phyloP scores from a whole-genome alignment of 2,888 invertebrate species.

The Mythimna loreyi region DNA sequence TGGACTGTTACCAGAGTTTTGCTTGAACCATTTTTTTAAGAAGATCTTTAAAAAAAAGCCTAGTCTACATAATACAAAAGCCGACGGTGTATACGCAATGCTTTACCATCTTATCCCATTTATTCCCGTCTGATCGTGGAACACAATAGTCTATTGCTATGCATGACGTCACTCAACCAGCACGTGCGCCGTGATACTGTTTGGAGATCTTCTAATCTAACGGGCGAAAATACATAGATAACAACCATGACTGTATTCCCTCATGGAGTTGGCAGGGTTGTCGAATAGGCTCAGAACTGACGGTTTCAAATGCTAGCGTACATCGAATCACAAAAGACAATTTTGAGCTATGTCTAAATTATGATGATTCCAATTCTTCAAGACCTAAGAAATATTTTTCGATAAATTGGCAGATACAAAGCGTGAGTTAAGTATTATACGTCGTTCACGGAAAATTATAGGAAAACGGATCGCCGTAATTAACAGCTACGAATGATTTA shows the following conservation, averaged over 20 bases:
- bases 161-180: slow-evolving; percentile 51
- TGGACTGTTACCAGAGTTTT: no score
- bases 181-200: slow-evolving; percentile 43
- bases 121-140: slow-evolving; percentile 25
- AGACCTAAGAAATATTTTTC: slow-evolving; percentile 5
- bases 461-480: slow-evolving; percentile 46
- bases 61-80: not conserved
- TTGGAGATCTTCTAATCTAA: slow-evolving; percentile 48
- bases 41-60: no score
- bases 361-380: slow-evolving; percentile 4
- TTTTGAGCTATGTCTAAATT: slow-evolving; percentile 12
- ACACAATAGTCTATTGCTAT: slow-evolving; percentile 56
- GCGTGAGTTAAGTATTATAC: not conserved
- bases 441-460: slow-evolving; percentile 28
- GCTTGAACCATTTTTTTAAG: no score
- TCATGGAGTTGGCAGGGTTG: not conserved
- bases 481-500: slow-evolving; percentile 52
- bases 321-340: not conserved
- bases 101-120: slow-evolving; percentile 31
- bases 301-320: slow-evolving; percentile 2
- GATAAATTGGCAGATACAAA: not conserved
- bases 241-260: slow-evolving; percentile 14
- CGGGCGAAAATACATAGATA: slow-evolving; percentile 33
- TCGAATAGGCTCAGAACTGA: not conserved
- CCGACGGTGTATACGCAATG: slow-evolving; percentile 14